Conservation (phyloP, 2,888 invertebrate species). For the Cyclophora punctaria region DNA sequence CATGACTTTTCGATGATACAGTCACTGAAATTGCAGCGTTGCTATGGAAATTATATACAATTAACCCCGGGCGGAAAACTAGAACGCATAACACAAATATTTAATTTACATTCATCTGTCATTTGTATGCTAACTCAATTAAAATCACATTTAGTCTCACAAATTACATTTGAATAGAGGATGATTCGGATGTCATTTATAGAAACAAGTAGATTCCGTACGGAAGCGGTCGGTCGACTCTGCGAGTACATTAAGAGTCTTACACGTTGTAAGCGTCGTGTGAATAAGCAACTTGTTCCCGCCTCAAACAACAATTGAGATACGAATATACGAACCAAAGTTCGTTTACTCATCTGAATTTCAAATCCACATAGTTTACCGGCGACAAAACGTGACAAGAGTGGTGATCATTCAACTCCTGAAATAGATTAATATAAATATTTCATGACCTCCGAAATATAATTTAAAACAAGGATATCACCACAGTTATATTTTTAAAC, state of each 20-base stretch:
- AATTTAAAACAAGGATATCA: no score
- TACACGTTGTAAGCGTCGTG: conserved; percentile 5
- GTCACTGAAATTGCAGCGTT: no score
- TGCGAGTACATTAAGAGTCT: not conserved
- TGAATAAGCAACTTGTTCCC: conserved; percentile 10
- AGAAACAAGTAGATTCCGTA: no score
- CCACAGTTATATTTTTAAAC: no score
- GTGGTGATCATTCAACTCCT: not conserved
- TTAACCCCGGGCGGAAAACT: no score
- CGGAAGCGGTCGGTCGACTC: not conserved
- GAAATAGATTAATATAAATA: not conserved
- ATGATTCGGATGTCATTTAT: not conserved
- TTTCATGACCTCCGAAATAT: no score
- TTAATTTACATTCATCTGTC: no score
- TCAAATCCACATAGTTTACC: conserved; percentile 15
- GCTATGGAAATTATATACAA: no score
- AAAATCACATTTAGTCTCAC: not conserved
- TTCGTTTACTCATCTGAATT: conserved; percentile 10
- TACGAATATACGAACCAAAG: conserved; percentile 2
- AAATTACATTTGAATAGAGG: not conserved
- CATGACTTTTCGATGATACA: no score
- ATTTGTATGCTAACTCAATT: not conserved
- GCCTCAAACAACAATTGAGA: conserved; percentile 3
- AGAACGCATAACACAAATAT: no score
- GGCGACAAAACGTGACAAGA: not conserved